Base-by-base conservation (phyloP, 2,888 invertebrate species). In the Dorcus parallelipipedus region DNA sequence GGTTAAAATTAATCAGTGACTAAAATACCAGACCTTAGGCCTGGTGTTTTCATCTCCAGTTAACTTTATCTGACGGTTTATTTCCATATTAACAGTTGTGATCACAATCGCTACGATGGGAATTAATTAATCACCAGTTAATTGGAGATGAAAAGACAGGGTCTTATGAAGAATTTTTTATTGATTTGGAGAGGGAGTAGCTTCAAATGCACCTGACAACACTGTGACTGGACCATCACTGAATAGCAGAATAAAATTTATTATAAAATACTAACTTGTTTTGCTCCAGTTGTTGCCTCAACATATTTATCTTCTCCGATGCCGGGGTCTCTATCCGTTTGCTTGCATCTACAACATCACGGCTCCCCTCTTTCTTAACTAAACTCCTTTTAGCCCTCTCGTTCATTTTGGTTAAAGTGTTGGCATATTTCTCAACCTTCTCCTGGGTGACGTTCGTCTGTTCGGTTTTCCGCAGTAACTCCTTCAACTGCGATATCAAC, bases 201-300 rank as follows among this genome's bases (percentile, higher is more conserved):
- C 50, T 17, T n/a, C 20, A 23, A 39, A 39, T n/a, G 3, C 38
- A 50, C 23, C 10, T 20, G 20, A 3, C 20, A 20, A 20, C 20
- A 20, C 3, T 20, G 20, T 40, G 40, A 2, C 9, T n/a, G 40
- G 10, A 2, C 10, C 40, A 40, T 40, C 1, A 1, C 14, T 14
- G 14, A 14, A 14, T 1, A 14, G 40, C 40, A n/a, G 40, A 40
- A 40, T 40, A 40, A n/a, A 41, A 42, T 42, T 14, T 42, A 17
- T 42, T 10, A 9, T 42, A 42, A 42, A 38, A n/a, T 20, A 65
- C 68, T 61, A 69, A 78, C 69, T 81, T 82, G 68, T 82, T 84
- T 69, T 83, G 79, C 64, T 83, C 83, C 58, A 83, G 71, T 68
- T 83, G 83, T 62, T 81, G 80, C 10, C 81, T 77, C 38, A 84